Conservation (phyloP, 2,113 vertebrate species). For the Gambusia affinis region DNA sequence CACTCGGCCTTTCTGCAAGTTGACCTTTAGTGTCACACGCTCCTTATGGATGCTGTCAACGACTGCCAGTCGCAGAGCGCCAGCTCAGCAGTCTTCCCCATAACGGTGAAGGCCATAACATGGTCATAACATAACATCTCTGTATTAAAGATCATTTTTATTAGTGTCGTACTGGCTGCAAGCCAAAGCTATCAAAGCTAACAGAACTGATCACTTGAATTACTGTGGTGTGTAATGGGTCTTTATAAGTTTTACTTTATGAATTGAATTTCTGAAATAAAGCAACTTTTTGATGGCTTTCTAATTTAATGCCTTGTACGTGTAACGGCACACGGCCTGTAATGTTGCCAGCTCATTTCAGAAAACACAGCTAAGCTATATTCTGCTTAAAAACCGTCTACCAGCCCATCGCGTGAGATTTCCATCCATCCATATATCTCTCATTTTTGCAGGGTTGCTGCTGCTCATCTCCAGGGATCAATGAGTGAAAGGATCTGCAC, state of each 20-base stretch:
- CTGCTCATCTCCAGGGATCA: not conserved
- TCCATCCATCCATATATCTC: not conserved
- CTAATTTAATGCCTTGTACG: not conserved
- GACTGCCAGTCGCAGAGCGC: too few species aligned
- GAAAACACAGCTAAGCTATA: not conserved
- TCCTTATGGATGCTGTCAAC: too few species aligned
- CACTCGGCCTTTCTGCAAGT: too few species aligned
- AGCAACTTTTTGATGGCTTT: not conserved
- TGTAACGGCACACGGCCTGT: not conserved
- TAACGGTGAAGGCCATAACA: not conserved
- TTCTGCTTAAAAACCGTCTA: not conserved
- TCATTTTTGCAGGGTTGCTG: not conserved
- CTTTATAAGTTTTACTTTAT: not conserved
- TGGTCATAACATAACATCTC: not conserved
- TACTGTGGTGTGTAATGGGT: not conserved
- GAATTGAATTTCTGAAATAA: too few species aligned
- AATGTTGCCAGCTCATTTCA: not conserved
- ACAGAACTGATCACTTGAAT: not conserved
- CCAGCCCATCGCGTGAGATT: not conserved
- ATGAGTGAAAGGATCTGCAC: not conserved
- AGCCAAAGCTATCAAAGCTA: not conserved
- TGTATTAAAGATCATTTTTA: not conserved
- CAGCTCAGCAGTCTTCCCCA: not conserved
- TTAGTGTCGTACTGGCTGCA: not conserved
- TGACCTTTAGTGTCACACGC: too few species aligned